Base-by-base conservation (phyloP, 2,113 vertebrate genomes). In the Leptocoma aspasia region DNA sequence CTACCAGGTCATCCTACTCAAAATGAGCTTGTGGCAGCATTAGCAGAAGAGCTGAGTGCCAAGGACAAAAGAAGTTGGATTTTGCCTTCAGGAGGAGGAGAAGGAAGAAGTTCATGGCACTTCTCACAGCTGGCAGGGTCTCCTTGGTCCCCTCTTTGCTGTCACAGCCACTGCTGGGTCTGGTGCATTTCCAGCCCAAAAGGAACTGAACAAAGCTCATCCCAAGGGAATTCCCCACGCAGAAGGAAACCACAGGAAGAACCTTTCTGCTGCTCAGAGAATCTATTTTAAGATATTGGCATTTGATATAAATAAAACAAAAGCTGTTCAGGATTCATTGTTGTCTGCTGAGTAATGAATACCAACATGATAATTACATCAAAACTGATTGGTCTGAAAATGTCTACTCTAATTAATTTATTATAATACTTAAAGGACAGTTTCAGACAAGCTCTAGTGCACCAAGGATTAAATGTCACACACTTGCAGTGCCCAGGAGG, bases 311-410 rank as follows among this genome's bases (percentile, higher is more conserved):
- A 91, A 97, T 82, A 91, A 94, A 97, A 91, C 37, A 92, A 89
- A 91, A 89, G 53, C 78, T 88, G 22, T 26, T 87, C 86, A 54
- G 71, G 75, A 96, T 90, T 88, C 85, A 71, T 85, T 92, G 91
- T 92, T 82, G 35, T 64, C 81, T 80, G 80, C 64, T 63, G 90
- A 91, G 76, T 89, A 95, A 69, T 59, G 72, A 96, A 93, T 78
- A 94, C 54, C 79, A 94, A 82, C 54, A 85, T 73, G 71, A 84
- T 94, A 96, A 97, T 95, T 93, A 84, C 79, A 95, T 97, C 87
- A 94, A 95, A 95, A 95, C 69, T 84, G 93, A 97, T 90, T 86
- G 66, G 76, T 90, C 96, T 96, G 35, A 84, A 95, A 95, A 96
- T 41, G 91, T 84, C 96, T 82, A 45, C 69, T 92, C 89, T 82